Evolutionary conservation across 2,888 invertebrate genomes (phyloP).

Genomic region (Corythucha ciliata): DNA sequence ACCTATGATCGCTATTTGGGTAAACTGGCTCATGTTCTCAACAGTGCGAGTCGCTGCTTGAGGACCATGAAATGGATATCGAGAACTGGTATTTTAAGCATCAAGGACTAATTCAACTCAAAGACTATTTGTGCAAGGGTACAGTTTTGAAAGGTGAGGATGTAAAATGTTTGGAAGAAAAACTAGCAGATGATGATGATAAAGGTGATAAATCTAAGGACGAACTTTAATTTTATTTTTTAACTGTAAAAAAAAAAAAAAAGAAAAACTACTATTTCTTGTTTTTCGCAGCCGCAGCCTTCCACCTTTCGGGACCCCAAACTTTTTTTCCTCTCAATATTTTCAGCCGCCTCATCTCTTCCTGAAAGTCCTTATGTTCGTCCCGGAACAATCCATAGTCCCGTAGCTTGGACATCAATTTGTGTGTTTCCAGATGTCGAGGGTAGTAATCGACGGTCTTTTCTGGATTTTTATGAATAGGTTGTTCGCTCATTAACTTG

Average conservation of each 20-base stretch:
- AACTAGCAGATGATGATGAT: constrained; percentile 2
- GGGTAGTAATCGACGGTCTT: constrained; percentile 73
- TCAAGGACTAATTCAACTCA: constrained; percentile 60
- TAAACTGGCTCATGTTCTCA: constrained; percentile 23
- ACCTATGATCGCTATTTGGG: too few species aligned
- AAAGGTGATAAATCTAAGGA: not conserved
- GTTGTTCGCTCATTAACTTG: constrained; percentile 63
- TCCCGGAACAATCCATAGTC: constrained; percentile 73
- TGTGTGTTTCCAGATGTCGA: constrained; percentile 64
- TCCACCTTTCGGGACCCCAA: constrained; percentile 22
- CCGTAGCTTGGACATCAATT: constrained; percentile 61
- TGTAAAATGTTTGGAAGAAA: constrained; percentile 56
- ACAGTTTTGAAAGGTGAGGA: constrained; percentile 59
- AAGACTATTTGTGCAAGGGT: constrained; percentile 67
- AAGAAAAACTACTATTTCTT: not conserved
- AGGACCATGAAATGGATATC: constrained; percentile 74
- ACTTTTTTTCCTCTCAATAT: constrained; percentile 61
- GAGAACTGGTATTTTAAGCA: constrained; percentile 86
- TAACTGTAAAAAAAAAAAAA: not conserved
- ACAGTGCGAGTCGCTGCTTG: constrained; percentile 74
- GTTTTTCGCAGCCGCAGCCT: not conserved
- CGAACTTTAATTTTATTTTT: not conserved
- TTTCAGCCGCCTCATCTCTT: constrained; percentile 70
- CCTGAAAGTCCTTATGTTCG: constrained; percentile 81
- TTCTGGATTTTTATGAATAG: constrained; percentile 60